Evolutionary conservation across 2,797 vertebrate species (phyloP).

Genomic region (Acrossocheilus wenchowensis): DNA sequence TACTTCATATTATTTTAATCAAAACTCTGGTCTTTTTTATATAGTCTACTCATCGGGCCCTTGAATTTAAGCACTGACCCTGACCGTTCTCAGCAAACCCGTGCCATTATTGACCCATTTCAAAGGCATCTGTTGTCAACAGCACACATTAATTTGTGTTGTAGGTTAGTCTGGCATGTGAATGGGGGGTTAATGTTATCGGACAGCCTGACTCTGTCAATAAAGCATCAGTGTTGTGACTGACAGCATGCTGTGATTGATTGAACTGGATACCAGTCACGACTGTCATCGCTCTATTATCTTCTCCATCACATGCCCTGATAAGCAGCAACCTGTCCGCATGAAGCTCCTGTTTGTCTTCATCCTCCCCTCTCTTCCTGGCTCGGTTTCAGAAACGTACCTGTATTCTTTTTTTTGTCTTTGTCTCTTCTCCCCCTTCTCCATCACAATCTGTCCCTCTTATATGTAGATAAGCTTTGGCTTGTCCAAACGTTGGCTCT

Average conservation of each 20-base stretch:
- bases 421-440: neutral
- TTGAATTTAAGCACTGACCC: conserved; percentile 20
- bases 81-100: neutral
- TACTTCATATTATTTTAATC: neutral
- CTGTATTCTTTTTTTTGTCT: conserved; percentile 24
- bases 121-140: conserved; percentile 37
- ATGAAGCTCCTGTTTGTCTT: conserved; percentile 45
- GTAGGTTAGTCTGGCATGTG: conserved; percentile 34
- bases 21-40: neutral
- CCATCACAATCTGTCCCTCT: conserved; percentile 27
- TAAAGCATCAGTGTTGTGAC: conserved; percentile 50
- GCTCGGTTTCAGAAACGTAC: conserved; percentile 3
- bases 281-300: conserved; percentile 58
- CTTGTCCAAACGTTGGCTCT: conserved; percentile 63
- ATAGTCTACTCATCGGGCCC: neutral
- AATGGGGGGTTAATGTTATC: conserved; percentile 31
- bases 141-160: conserved; percentile 38
- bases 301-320: conserved; percentile 38
- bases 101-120: conserved; percentile 18
- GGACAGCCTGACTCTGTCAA: conserved; percentile 48
- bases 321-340: conserved; percentile 47
- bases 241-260: conserved; percentile 58
- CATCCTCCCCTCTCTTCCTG: conserved; percentile 34
- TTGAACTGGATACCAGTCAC: conserved; percentile 55
- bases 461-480: conserved; percentile 48